Base-by-base conservation (phyloP, 1,140 invertebrate genomes). In the Leptopilina boulardi region DNA sequence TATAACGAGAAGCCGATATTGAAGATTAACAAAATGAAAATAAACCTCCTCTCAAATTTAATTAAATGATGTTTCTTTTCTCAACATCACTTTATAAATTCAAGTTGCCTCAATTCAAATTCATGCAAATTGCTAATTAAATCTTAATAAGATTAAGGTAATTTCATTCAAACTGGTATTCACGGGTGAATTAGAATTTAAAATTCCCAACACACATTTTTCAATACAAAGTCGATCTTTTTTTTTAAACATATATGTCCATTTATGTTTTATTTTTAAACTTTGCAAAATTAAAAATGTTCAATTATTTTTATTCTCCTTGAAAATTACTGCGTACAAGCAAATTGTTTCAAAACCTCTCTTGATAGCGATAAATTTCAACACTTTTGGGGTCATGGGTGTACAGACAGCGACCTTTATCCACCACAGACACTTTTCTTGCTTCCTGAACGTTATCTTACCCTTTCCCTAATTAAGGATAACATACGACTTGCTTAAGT, bases 391-490 rank as follows among this genome's bases (percentile, higher is more conserved):
- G 56, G 11, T 59, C 56, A 59, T 23, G 15, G 56, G 13, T 11
- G 56, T 59, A 26, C 56, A 59, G 56, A 59, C 13, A 59, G 23
- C 10, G 56, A 59, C 56, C 21, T 59, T 30, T 59, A 59, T 59
- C 56, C 21, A 15, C 59, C 38, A 19, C 41, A 42, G 71, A n/a
- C 42, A 47, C 30, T 47, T 8, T 47, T 73, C 41, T 42, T 73
- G 21, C 42, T 19, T 19, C 10, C 23, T 59, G 66, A 51, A 44
- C 59, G 59, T 66, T 51, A 70, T 73, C 70, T 75, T 44, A 75
- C 74, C 77, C 74, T 79, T 79, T 79, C 54, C 71, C 74, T 76
- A 79, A 79, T 79, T 79, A 76, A 73, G 70, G 73, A 54, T 13
- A 73, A 76, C 26, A 41, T 71, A 70, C 23, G 42, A 71, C 70